These are phyloP conservation scores for Psephotus haematonotus DNA, from an alignment of 2,113 vertebrate species.

Conservation along the genomic window DNA sequence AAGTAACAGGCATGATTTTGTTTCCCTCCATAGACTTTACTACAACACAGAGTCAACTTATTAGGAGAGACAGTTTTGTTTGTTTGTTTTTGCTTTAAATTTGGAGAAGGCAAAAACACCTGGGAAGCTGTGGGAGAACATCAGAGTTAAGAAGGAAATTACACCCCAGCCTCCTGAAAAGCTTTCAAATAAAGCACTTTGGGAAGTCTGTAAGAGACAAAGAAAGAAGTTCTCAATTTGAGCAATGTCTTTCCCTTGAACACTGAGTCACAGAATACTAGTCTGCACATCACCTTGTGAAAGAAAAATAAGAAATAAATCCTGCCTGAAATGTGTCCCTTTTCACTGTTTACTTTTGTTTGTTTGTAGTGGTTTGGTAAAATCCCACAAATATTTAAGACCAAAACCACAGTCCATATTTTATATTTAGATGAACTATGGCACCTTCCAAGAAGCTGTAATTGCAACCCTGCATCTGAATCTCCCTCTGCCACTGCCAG, in stretches of 20 bases:
- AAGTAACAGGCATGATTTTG: neutral
- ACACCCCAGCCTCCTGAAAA: neutral
- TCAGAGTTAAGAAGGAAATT: conserved; percentile 1
- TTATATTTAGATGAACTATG: conserved; percentile 18
- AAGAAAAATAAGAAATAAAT: neutral
- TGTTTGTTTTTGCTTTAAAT: neutral
- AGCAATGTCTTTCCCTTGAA: neutral
- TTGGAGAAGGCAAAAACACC: neutral
- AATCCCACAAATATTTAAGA: conserved; percentile 60
- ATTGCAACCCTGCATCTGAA: conserved; percentile 9
- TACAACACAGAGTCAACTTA: neutral
- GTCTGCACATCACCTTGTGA: neutral
- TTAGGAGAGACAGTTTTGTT: neutral
- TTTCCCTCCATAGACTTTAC: neutral
- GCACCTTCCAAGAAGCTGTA: neutral
- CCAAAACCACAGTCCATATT: conserved; percentile 13
- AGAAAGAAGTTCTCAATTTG: neutral
- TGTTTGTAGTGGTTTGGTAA: conserved; percentile 51
- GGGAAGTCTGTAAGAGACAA: neutral
- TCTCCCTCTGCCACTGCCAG: neutral
- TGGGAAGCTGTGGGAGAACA: neutral
- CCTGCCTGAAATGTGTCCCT: conserved; percentile 31
- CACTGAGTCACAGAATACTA: neutral
- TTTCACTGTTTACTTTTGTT: conserved; percentile 32
- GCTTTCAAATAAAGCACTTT: neutral